Base-by-base conservation (phyloP, 1,140 invertebrate genomes). In the Muscidifurax raptorellus region DNA sequence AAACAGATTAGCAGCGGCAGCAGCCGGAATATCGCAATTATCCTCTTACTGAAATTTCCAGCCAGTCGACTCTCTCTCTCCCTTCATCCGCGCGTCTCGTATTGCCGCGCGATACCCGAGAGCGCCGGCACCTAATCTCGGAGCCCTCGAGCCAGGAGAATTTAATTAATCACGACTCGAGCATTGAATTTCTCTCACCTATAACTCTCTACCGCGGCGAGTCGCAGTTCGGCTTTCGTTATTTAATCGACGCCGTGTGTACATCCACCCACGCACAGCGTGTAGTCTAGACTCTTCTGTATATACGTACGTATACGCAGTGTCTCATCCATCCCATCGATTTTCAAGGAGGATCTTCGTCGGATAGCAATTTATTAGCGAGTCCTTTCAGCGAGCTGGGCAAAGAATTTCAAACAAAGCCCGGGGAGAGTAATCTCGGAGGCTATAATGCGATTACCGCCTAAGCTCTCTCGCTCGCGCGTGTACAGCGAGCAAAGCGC, bases 331-430 rank as follows among this genome's bases (percentile, higher is more conserved):
- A n/a, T 47, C 22, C n/a, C n/a, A 59, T 59, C 9, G 52, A 59
- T 59, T 59, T 59, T 22, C 52, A n/a, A n/a, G 22, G 22, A 22
- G 52, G 52, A 59, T 59, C 52, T 22, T 59, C 9, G 52, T 22
- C 52, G 22, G n/a, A 69, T 69, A 67, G 25, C 64, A 69, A 69
- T 69, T 69, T 69, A 69, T 80, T 80, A 80, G 30, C 32, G 32
- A 80, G 77, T 80, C 10, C 52, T 80, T 80, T 80, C 36, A 80
- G 28, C 10, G n/a, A 40, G 64, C 36, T 67, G 64, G n/a, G n/a
- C 25, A 52, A 80, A 71, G 66, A 80, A 71, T 30, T 52, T 52
- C 25, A 69, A 71, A 71, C 59, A 71, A 80, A 71, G 79, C 79
- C 15, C 25, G 79, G 67, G 1, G 44, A 40, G 44, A 15, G 40